Conservation (phyloP, 2,113 vertebrate genomes). For the Leiothrix lutea region DNA sequence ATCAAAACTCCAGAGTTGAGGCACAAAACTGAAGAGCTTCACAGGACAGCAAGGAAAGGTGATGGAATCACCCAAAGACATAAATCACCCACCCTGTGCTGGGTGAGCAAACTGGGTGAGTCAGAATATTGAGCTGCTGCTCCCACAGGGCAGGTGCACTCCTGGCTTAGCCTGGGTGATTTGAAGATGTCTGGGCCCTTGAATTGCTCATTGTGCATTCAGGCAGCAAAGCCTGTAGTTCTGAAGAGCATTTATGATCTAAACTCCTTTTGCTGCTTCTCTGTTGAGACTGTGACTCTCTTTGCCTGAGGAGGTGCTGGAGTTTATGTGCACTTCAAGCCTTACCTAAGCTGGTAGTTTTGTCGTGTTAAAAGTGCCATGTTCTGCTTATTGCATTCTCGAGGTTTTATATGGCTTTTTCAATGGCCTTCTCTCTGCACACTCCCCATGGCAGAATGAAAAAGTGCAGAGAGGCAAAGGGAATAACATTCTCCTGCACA, state of each 20-base stretch:
- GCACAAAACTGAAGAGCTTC: background rate
- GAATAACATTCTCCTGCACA: background rate
- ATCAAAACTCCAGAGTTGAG: background rate
- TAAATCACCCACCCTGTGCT: background rate
- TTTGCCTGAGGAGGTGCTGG: slow-evolving; percentile 42
- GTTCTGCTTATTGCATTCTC: slow-evolving; percentile 35
- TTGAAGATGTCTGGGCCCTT: background rate
- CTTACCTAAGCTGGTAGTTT: slow-evolving; percentile 24
- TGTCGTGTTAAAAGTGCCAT: slow-evolving; percentile 31
- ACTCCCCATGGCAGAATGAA: background rate
- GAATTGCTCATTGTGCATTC: slow-evolving; percentile 28
- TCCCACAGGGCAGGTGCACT: background rate
- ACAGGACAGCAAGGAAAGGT: background rate
- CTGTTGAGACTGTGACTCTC: background rate
- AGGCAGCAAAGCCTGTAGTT: background rate
- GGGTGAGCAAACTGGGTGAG: background rate
- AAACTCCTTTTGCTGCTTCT: slow-evolving; percentile 16
- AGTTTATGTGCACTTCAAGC: slow-evolving; percentile 29
- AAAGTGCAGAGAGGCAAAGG: background rate
- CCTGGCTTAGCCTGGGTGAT: background rate
- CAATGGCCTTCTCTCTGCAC: background rate
- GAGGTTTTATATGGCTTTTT: slow-evolving; percentile 28
- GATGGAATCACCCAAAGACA: background rate
- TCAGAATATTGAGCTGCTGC: background rate
- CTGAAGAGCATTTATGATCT: slow-evolving; percentile 47